Evolutionary conservation across 37 sponge, comb jelly and placozoan species (phyloP), one percentile per base, ranked within the genome.

Genomic region (Aplysina aerophoba): DNA sequence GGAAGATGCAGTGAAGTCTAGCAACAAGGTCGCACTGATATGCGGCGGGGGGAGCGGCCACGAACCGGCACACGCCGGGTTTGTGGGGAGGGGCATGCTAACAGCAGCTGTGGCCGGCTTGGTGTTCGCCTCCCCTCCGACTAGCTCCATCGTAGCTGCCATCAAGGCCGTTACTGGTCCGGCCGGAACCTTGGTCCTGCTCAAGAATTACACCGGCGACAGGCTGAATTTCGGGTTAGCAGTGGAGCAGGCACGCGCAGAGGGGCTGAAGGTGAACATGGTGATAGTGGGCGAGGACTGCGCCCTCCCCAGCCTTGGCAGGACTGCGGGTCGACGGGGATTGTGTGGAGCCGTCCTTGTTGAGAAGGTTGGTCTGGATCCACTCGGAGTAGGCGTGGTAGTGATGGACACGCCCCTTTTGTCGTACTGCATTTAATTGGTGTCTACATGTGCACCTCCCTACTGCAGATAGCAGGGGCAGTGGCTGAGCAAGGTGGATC

Each of bases 31-130:
- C 22, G 87, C 98, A 36, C 86, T 98, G 13, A 88, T 98, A 30
- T 94, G 93, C 56, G 98, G 98, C 34, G 98, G 98, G 5, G 98
- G 98, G 3, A 98, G 98, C 74, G 98, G 98, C 17, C 98, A 98
- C 85, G 98, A 98, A 82, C 98, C 98, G 20, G 93, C 96, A 24
- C 96, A 95, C 73, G 94, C 83, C 14, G 96, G 98, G 37, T 98
- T 85, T 57, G 93, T 98, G 16, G 98, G 96, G 0, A 68, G 60
- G 22, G 98, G 93, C 22, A 98, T 98, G 98, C 85, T 98, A 53
- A 95, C 85, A 40, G 96, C 91, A 19, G 98, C 96, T 4, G 94
- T 98, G 36, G 93, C 98, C 22, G 98, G 98, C 21, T 83, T 83
- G 8, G 98, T 98, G 63, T 98, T 98, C 73, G 90, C 98, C 44